These are phyloP conservation scores for Oncopeltus fasciatus DNA, from an alignment of 1,140 invertebrate genomes.

Conservation along the genomic window DNA sequence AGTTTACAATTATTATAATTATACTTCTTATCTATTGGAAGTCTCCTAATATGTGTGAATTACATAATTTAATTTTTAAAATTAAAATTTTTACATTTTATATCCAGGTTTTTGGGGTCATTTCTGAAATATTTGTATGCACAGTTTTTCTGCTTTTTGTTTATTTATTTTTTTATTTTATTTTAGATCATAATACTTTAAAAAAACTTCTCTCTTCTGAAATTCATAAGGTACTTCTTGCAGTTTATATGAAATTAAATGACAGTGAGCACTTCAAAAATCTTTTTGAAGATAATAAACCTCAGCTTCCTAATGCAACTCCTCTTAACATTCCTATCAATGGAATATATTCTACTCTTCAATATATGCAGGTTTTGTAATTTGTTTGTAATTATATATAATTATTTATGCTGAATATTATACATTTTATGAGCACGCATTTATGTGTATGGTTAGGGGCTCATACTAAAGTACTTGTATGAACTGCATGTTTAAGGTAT, in stretches of 20 bases:
- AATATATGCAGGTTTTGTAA: slow-evolving; percentile 12
- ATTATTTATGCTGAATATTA: too few species aligned
- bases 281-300: background rate
- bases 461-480: too few species aligned
- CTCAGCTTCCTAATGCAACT: background rate
- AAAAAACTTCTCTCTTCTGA: slow-evolving; percentile 10
- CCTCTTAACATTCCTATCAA: background rate
- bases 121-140: background rate
- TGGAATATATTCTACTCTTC: background rate
- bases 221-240: slow-evolving; percentile 9
- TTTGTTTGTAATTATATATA: too few species aligned
- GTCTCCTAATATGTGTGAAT: too few species aligned
- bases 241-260: slow-evolving; percentile 11
- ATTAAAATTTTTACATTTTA: background rate
- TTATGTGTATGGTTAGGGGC: too few species aligned
- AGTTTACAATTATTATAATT: too few species aligned
- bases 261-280: slow-evolving; percentile 11
- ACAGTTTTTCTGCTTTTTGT: background rate
- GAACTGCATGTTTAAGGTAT: too few species aligned
- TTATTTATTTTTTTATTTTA: background rate
- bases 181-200: background rate
- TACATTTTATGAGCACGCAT: too few species aligned
- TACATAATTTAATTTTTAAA: too few species aligned
- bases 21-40: too few species aligned
- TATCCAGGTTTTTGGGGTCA: background rate